Evolutionary conservation across 1,140 invertebrate genomes (phyloP).

Genomic region (Subanguina moxae): DNA sequence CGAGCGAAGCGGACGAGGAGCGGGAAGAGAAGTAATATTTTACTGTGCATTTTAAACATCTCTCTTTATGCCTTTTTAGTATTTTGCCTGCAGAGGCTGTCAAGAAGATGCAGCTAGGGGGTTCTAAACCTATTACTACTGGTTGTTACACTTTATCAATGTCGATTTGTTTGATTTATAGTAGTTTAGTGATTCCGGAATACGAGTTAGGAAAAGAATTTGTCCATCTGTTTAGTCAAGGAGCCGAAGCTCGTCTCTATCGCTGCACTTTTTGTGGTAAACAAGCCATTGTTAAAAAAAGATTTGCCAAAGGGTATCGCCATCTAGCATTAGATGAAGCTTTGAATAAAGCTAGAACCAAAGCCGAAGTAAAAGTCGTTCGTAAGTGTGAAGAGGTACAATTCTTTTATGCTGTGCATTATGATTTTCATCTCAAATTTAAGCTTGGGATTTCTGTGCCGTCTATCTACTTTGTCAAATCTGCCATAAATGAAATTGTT

Average conservation of each 20-base stretch:
- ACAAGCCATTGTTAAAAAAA: constrained; percentile 78
- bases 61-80: no score
- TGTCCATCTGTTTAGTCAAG: constrained; percentile 67
- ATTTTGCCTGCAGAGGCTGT: no score
- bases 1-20: neutral
- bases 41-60: no score
- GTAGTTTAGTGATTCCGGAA: no score
- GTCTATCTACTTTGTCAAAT: constrained; percentile 75
- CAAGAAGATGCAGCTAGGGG: no score
- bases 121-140: no score
- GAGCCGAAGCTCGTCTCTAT: constrained; percentile 85
- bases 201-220: no score
- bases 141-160: no score
- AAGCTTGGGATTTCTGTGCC: constrained; percentile 72
- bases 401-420: no score
- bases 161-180: no score
- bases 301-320: constrained; percentile 85
- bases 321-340: constrained; percentile 75
- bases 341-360: constrained; percentile 81
- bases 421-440: no score
- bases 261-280: constrained; percentile 73
- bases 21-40: neutral
- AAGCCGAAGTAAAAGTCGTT: constrained; percentile 78
- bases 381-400: constrained; percentile 72
- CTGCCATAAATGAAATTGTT: constrained; percentile 71